Percentiles rank a stretch among this genome's conserved stretches.
Conservation (phyloP, 2,113 vertebrate species). For the Pungitius pungitius region DNA sequence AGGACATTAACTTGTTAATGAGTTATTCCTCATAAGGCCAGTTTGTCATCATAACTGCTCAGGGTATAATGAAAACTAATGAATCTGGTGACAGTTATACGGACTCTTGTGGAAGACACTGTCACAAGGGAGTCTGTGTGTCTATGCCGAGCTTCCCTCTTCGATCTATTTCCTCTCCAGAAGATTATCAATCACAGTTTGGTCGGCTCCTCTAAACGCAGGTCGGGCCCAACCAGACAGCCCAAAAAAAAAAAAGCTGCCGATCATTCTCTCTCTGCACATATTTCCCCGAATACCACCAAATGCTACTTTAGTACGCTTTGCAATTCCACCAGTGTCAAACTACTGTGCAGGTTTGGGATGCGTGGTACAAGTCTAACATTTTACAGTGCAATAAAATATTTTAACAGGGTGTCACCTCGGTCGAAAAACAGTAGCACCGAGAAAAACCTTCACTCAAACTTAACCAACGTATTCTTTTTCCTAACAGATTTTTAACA, state of each 20-base stretch:
- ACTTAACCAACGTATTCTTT: slow-evolving; percentile 19
- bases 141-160: slow-evolving; percentile 33
- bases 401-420: not conserved
- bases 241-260: not conserved
- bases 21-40: slow-evolving; percentile 15
- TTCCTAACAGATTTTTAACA: slow-evolving; percentile 28
- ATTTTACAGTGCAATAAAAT: not conserved
- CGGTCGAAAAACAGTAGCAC: slow-evolving; percentile 1
- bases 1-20: not conserved
- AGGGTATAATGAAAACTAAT: slow-evolving; percentile 38
- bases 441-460: not conserved
- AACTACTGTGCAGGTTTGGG: too few relatives aligned
- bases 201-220: slow-evolving; percentile 16
- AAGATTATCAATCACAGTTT: slow-evolving; percentile 47
- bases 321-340: not conserved
- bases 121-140: slow-evolving; percentile 40
- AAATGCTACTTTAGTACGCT: slow-evolving; percentile 9
- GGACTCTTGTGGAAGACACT: slow-evolving; percentile 25
- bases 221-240: slow-evolving; percentile 29
- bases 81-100: slow-evolving; percentile 42
- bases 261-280: not conserved
- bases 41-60: slow-evolving; percentile 43
- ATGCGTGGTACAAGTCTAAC: too few relatives aligned
- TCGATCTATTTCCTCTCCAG: slow-evolving; percentile 27
- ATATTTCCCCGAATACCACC: slow-evolving; percentile 15